Conservation (phyloP, 2,888 invertebrate genomes). For the Agrochola circellaris region DNA sequence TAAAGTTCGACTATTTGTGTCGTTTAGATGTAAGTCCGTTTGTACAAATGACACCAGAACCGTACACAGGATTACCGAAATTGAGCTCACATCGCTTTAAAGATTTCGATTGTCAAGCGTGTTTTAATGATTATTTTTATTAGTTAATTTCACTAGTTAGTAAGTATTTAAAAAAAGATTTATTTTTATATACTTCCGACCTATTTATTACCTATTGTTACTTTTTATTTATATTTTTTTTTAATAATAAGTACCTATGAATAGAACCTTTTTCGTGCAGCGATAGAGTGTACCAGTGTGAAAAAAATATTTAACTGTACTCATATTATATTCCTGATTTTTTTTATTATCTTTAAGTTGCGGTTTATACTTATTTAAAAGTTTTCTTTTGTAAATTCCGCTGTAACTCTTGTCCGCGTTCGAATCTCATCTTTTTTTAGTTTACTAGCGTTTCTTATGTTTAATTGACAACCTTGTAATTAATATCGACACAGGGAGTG, state of each 20-base stretch:
- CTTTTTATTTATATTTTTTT: constrained; percentile 78
- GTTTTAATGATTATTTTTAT: constrained; percentile 75
- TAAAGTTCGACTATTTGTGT: constrained; percentile 21
- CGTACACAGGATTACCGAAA: constrained; percentile 54
- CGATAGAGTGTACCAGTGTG: constrained; percentile 78
- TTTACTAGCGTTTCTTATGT: constrained; percentile 83
- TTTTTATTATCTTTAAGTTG: constrained; percentile 80
- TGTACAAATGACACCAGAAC: constrained; percentile 61
- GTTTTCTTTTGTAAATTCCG: constrained; percentile 72
- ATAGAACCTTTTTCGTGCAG: constrained; percentile 69
- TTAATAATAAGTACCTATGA: constrained; percentile 63
- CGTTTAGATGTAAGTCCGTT: constrained; percentile 47
- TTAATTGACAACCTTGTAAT: constrained; percentile 61
- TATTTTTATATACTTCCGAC: constrained; percentile 87
- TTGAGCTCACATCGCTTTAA: constrained; percentile 68
- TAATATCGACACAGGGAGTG: constrained; percentile 63
- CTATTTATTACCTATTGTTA: constrained; percentile 86
- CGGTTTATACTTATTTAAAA: constrained; percentile 88
- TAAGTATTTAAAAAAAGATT: constrained; percentile 89
- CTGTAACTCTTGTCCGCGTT: constrained; percentile 82
- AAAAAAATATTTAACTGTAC: constrained; percentile 56
- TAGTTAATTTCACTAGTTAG: constrained; percentile 76
- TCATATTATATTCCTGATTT: constrained; percentile 69
- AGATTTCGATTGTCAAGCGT: constrained; percentile 71
- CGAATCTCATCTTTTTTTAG: constrained; percentile 85